phyloP scores from a whole-genome alignment of 2,888 invertebrate species.

The Caenorhabditis sp. region DNA sequence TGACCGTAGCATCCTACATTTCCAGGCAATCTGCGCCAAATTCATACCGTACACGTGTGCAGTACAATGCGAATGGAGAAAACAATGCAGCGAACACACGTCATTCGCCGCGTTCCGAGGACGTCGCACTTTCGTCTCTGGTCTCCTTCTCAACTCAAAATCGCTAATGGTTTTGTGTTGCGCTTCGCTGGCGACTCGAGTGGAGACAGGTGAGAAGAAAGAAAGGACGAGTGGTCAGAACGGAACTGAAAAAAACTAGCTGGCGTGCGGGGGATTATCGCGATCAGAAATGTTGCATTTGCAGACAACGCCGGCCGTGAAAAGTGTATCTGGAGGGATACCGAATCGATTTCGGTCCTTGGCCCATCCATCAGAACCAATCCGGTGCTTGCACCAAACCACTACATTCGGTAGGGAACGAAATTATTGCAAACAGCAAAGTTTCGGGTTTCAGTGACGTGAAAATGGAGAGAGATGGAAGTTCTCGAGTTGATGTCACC shows the following conservation, averaged over 20 bases:
- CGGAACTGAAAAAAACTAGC: slow-evolving; percentile 4
- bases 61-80: slow-evolving; percentile 74
- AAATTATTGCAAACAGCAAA: background rate
- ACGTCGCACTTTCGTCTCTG: slow-evolving; percentile 76
- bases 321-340: slow-evolving; percentile 70
- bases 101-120: slow-evolving; percentile 72
- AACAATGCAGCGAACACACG: slow-evolving; percentile 68
- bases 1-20: no score
- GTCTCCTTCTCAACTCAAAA: slow-evolving; percentile 74
- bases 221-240: slow-evolving; percentile 6
- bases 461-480: slow-evolving; percentile 66
- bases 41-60: slow-evolving; percentile 74
- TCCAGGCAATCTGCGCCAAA: slow-evolving; percentile 77
- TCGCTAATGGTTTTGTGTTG: slow-evolving; percentile 76
- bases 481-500: slow-evolving; percentile 64
- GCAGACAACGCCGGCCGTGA: slow-evolving; percentile 64
- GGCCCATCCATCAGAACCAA: slow-evolving; percentile 71
- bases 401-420: slow-evolving; percentile 64
- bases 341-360: slow-evolving; percentile 67
- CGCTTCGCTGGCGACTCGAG: slow-evolving; percentile 74
- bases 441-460: slow-evolving; percentile 54
- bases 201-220: slow-evolving; percentile 64
- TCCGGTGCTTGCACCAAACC: slow-evolving; percentile 69
- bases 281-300: slow-evolving; percentile 54
- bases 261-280: background rate